Conservation (phyloP, 2,113 vertebrate species). For the Falco punctatus region DNA sequence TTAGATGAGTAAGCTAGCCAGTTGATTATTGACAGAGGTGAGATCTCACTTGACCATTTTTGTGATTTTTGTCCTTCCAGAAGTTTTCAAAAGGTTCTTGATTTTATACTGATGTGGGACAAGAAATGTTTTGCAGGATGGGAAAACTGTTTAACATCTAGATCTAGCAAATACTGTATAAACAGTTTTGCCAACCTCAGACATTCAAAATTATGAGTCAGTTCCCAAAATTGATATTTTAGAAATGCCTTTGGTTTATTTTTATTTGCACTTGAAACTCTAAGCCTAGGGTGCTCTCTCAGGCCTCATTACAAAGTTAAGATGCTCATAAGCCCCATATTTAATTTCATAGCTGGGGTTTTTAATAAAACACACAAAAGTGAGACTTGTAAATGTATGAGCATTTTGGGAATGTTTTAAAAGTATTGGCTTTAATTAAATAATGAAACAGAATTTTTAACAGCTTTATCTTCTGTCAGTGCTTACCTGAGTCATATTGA, state of each 20-base stretch:
- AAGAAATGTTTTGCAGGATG: not conserved
- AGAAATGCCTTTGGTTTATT: not conserved
- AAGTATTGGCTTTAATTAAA: not conserved
- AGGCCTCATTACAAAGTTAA: not conserved
- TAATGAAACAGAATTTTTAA: not conserved
- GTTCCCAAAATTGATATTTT: not conserved
- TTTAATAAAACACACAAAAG: not conserved
- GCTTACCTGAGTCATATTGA: not conserved
- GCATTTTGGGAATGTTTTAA: not conserved
- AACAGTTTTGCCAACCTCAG: not conserved
- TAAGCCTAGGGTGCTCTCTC: not conserved
- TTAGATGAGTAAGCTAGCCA: not conserved
- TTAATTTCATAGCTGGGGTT: not conserved
- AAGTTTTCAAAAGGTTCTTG: not conserved
- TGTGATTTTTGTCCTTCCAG: not conserved
- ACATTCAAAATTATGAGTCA: not conserved
- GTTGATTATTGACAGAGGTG: not conserved
- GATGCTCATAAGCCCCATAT: not conserved
- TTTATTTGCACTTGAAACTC: not conserved
- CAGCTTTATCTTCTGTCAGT: not conserved
- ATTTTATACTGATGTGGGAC: not conserved
- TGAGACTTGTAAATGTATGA: not conserved
- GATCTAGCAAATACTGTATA: not conserved
- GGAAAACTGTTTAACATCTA: not conserved
- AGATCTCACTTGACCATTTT: not conserved